Evolutionary conservation across 2,888 invertebrate genomes (phyloP).

Genomic region (Xanthia togata): DNA sequence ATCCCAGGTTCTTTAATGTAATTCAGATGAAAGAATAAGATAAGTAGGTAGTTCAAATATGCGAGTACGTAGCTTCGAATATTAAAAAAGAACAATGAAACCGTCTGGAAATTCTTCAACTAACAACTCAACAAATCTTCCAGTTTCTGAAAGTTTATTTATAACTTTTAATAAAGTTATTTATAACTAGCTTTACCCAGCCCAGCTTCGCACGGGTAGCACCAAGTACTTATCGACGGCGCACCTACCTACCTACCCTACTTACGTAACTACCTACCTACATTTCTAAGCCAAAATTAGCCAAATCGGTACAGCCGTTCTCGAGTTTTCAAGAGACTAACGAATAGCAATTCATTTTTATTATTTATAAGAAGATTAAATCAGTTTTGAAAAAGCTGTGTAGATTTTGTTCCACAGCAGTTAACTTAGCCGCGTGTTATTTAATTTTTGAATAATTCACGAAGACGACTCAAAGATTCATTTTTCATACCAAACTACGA

Average conservation of each 20-base stretch:
- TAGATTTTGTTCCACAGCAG: not conserved
- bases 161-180: too few species aligned
- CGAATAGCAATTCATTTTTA: too few species aligned
- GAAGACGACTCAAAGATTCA: not conserved
- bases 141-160: not conserved
- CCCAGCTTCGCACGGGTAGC: too few species aligned
- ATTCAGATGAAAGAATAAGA: not conserved
- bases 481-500: not conserved
- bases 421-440: not conserved
- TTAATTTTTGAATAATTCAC: not conserved
- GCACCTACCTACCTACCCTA: too few species aligned
- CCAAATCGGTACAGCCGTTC: too few species aligned
- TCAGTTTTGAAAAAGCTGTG: not conserved
- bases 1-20: not conserved
- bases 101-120: not conserved
- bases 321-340: too few species aligned
- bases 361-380: too few species aligned
- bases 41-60: not conserved
- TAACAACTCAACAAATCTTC: not conserved
- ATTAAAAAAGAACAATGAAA: not conserved
- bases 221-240: too few species aligned
- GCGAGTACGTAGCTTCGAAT: not conserved
- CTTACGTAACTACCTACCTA: too few species aligned
- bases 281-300: too few species aligned
- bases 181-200: too few species aligned